Evolutionary conservation across 2,888 invertebrate species (phyloP), one percentile per base, ranked within the genome.

Genomic region (Drosophila dives): DNA sequence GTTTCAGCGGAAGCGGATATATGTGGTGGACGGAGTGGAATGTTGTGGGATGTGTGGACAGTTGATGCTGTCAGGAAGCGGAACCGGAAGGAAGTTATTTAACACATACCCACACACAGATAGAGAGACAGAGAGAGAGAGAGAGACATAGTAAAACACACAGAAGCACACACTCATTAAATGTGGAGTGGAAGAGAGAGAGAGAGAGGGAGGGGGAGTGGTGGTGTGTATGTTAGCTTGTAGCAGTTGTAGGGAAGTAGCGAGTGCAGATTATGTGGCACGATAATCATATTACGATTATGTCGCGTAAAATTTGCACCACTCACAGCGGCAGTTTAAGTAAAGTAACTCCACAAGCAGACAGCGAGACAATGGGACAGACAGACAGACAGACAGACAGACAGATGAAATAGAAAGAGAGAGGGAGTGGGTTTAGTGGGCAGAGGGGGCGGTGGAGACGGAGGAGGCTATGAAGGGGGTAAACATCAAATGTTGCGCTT

Each of bases 251-350:
- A 64, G 65, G 51, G 62, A 42, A 33, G 42, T 33, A 12, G 49
- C 61, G 67, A 74, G 77, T 77, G 67, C 61, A 80, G 79, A 80
- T 85, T 83, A 85, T 88, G 83, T 81, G 74, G 75, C 77, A 87
- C 71, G 86, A 86, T 86, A 88, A 86, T 86, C 86, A 86, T 86
- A 86, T 88, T 86, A 88, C 88, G 88, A 86, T 86, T 88, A 88
- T 81, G 88, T 85, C 86, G 88, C 81, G 84, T 87, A 86, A 85
- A 84, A 84, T 87, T 84, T 82, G 61, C 75, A 72, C 70, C 72
- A 71, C 75, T 56, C 61, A 66, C 61, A 59, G 63, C 48, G 64
- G 63, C 77, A 45, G 66, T 77, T 77, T 56, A 77, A 72, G 55
- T 64, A 58, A 73, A 74, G 65, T 60, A 48, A 61, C 73, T 64